Evolutionary conservation across 2,113 vertebrate species (phyloP).

Genomic region (Trogon melanurus): DNA sequence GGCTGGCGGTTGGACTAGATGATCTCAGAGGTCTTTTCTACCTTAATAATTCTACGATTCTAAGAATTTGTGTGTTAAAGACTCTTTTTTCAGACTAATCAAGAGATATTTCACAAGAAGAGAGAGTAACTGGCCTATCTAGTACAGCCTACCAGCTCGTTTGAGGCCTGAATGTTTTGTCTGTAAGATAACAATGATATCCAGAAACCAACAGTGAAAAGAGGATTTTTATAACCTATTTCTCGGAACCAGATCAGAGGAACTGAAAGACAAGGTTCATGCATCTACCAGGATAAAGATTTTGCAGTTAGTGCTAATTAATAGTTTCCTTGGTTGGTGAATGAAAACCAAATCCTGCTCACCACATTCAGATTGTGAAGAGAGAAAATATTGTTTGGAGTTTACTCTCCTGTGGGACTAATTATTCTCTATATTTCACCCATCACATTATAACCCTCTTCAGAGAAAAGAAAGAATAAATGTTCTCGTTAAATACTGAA

Average conservation of each 20-base stretch:
- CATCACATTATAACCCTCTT: constrained; percentile 66
- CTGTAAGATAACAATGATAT: neutral
- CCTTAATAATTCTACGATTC: too few species aligned
- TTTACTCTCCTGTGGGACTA: constrained; percentile 67
- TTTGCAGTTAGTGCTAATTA: neutral
- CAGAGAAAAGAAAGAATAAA: constrained; percentile 72
- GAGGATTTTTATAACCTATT: neutral
- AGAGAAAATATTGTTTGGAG: constrained; percentile 46
- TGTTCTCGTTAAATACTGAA: constrained; percentile 73
- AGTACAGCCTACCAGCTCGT: neutral
- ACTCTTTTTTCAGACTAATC: neutral
- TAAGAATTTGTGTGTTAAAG: neutral
- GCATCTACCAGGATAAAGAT: neutral
- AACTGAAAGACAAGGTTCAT: neutral
- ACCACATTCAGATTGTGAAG: constrained; percentile 21
- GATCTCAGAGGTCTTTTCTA: too few species aligned
- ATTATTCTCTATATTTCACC: constrained; percentile 71
- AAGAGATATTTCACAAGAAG: neutral
- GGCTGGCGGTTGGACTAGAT: too few species aligned
- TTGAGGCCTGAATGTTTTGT: neutral
- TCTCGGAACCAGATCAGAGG: neutral
- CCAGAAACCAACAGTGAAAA: neutral
- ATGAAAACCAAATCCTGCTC: neutral
- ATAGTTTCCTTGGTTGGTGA: neutral
- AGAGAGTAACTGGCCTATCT: neutral